Conservation (phyloP, 2,888 invertebrate species). For the Diloba caeruleocephala region DNA sequence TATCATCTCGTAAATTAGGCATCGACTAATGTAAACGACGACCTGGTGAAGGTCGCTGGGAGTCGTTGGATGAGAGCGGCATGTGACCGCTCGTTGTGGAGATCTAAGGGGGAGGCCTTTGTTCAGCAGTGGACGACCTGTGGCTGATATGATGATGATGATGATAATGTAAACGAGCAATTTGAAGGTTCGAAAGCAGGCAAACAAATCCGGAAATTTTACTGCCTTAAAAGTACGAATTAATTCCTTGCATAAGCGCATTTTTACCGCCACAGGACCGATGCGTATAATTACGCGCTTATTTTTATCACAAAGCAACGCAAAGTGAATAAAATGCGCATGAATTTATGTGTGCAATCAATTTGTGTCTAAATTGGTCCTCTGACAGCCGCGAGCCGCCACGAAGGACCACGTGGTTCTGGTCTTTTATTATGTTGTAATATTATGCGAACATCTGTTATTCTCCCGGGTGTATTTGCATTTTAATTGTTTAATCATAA, state of each 20-base stretch:
- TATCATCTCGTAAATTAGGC: slow-evolving; percentile 29
- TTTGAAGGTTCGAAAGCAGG: slow-evolving; percentile 10
- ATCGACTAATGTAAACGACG: slow-evolving; percentile 2
- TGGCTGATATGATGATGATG: no score
- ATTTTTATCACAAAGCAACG: slow-evolving; percentile 56
- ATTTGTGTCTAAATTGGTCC: slow-evolving; percentile 67
- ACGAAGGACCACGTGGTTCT: slow-evolving; percentile 18
- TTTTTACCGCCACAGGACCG: slow-evolving; percentile 32
- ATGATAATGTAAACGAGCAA: slow-evolving; percentile 23
- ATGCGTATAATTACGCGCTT: slow-evolving; percentile 42
- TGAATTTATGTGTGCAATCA: slow-evolving; percentile 65
- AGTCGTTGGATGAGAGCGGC: no score
- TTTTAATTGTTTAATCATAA: background rate
- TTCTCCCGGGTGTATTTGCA: slow-evolving; percentile 1
- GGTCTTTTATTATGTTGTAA: slow-evolving; percentile 24
- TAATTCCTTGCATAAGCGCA: slow-evolving; percentile 36
- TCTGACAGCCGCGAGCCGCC: slow-evolving; percentile 52
- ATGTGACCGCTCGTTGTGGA: no score
- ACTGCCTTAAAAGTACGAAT: slow-evolving; percentile 20
- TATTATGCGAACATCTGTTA: slow-evolving; percentile 35
- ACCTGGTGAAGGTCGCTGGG: no score
- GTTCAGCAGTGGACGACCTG: no score
- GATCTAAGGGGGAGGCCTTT: no score
- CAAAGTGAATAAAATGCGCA: slow-evolving; percentile 59
- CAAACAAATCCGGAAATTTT: slow-evolving; percentile 10